These are phyloP conservation scores for Halichoerus grypus DNA, from an alignment of 2,113 vertebrate species.

Conservation along the genomic window DNA sequence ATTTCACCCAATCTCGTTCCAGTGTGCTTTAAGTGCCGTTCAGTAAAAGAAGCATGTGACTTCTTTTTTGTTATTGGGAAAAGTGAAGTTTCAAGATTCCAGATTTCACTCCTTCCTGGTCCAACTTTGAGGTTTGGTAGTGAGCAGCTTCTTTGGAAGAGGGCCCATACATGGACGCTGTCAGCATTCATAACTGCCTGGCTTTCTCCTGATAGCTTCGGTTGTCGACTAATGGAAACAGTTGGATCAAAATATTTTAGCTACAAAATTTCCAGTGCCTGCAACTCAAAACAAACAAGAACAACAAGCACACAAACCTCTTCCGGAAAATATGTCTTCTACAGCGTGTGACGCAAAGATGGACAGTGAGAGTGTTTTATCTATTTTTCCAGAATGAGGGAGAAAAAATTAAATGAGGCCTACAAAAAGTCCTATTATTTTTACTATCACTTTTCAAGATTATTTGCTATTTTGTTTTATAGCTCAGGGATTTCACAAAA, in stretches of 20 bases:
- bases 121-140: background rate
- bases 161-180: background rate
- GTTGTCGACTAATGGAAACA: background rate
- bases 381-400: background rate
- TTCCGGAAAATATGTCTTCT: constrained; percentile 24
- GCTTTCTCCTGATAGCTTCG: background rate
- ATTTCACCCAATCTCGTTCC: background rate
- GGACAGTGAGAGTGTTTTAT: background rate
- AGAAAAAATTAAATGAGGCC: constrained; percentile 47
- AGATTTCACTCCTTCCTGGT: background rate
- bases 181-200: background rate
- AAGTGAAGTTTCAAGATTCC: constrained; percentile 22
- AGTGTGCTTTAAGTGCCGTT: background rate
- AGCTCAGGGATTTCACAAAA: background rate
- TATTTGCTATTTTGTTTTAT: constrained; percentile 32
- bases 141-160: background rate
- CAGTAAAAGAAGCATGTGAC: background rate
- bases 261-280: background rate
- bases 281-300: background rate
- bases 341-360: background rate
- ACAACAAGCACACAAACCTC: background rate
- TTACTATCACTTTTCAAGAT: background rate
- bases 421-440: background rate
- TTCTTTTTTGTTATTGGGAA: background rate
- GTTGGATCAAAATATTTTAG: background rate